Conservation (phyloP, 2,888 invertebrate species). For the Drosophila peninsularis region DNA sequence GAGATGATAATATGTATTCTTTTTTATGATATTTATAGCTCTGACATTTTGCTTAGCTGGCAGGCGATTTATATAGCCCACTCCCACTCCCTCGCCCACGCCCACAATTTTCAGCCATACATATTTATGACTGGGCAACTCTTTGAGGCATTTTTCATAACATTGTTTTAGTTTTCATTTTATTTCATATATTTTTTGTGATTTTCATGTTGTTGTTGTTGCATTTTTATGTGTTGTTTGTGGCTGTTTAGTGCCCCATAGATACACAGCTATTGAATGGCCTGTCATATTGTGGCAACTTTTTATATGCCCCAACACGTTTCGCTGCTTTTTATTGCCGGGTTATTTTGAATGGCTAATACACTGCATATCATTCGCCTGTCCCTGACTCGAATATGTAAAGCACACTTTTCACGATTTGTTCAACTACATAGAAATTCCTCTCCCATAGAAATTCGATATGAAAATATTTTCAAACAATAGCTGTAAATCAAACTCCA, state of each 20-base stretch:
- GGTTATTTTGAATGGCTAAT: constrained; percentile 52
- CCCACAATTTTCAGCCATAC: constrained; percentile 40
- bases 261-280: constrained; percentile 70
- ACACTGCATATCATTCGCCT: constrained; percentile 32
- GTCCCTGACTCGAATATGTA: constrained; percentile 1
- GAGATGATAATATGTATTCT: constrained; percentile 66
- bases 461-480: not conserved
- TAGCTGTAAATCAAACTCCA: constrained; percentile 17
- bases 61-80: constrained; percentile 67
- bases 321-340: constrained; percentile 59
- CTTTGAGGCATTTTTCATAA: constrained; percentile 57
- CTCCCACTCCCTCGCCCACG: constrained; percentile 8
- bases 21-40: constrained; percentile 79
- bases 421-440: constrained; percentile 13
- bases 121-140: constrained; percentile 66
- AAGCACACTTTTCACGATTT: constrained; percentile 28
- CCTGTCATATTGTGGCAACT: constrained; percentile 73
- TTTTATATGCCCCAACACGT: constrained; percentile 72
- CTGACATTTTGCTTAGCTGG: constrained; percentile 76
- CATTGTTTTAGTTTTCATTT: constrained; percentile 66
- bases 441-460: not conserved
- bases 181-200: constrained; percentile 32
- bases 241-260: constrained; percentile 55
- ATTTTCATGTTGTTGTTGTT: constrained; percentile 45
- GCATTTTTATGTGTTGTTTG: constrained; percentile 70